Evolutionary conservation across 2,113 vertebrate species (phyloP), one percentile per base, ranked within the genome.

Genomic region (Caranx ignobilis): DNA sequence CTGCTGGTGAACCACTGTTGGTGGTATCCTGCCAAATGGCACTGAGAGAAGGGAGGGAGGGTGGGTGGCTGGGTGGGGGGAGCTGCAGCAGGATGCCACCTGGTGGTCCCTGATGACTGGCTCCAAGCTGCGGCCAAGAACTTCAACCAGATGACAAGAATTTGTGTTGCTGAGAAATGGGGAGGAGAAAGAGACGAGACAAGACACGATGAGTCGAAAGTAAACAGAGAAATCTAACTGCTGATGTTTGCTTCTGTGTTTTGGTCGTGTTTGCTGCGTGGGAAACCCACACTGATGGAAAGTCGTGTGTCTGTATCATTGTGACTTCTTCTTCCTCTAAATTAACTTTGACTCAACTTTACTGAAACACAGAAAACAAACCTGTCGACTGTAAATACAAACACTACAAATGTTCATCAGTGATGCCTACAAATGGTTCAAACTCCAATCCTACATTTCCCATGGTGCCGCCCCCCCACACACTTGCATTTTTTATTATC

Each of bases 11-110:
- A 65, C 77, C 82, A 85, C 88, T 81, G 75, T 45, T 82, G 72
- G 84, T 65, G 83, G 73, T n/a, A 32, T 82, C 70, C 72, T 82
- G 87, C 79, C 82, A 91, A 91, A 91, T 89, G 81, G 87, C 82
- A 86, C 74, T 71, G 88, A 75, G 61, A 73, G 55, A 9, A 70
- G 56, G 34, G 37, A 16, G 63, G 63, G 71, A 26, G 26, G 26
- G 26, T 26, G 26, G 26, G 26, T 26, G 26, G 26, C 26, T 26
- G 26, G 26, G 26, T 26, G 26, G 26, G 26, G 26, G 26, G 26
- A 26, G 26, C 26, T 26, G 26, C 77, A 84, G 70, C 61, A 87
- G n/a, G 16, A 8, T 52, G 82, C 83, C 89, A 84, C 89, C 90
- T 94, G 86, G 83, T 93, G 93, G 90, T 82, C 11, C 6, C n/a